These are phyloP conservation scores for Galleria mellonella DNA, from an alignment of 1,140 invertebrate species.

Conservation along the genomic window DNA sequence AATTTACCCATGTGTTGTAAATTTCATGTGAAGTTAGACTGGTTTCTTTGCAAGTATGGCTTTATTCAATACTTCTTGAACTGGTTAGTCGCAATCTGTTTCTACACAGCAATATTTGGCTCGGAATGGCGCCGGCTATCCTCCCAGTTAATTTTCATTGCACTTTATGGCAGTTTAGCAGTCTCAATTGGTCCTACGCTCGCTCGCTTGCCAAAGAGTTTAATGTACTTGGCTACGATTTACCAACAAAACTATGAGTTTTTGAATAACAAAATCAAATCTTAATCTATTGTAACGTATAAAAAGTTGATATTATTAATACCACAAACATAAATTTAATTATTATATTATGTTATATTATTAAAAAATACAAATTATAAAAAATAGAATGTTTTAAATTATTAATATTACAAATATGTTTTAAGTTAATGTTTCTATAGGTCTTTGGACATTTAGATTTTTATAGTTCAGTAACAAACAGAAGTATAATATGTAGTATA, in stretches of 20 bases:
- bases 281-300: too few species aligned
- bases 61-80: not conserved
- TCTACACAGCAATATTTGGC: conserved; percentile 23
- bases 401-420: too few species aligned
- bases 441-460: too few species aligned
- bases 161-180: conserved; percentile 46
- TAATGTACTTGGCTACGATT: not conserved
- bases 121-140: conserved; percentile 21
- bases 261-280: too few species aligned
- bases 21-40: too few species aligned
- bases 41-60: too few species aligned
- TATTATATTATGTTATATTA: not conserved
- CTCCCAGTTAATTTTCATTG: conserved; percentile 43
- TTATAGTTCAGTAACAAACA: too few species aligned
- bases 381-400: too few species aligned
- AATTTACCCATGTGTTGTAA: too few species aligned
- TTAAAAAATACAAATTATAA: too few species aligned
- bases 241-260: not conserved
- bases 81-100: conserved; percentile 11
- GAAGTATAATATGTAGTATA: too few species aligned
- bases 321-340: not conserved
- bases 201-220: conserved; percentile 42
- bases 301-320: not conserved
- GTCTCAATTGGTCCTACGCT: conserved; percentile 22
- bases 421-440: too few species aligned